Conservation (phyloP, 2,113 vertebrate genomes). For the Muntiacus reevesi region DNA sequence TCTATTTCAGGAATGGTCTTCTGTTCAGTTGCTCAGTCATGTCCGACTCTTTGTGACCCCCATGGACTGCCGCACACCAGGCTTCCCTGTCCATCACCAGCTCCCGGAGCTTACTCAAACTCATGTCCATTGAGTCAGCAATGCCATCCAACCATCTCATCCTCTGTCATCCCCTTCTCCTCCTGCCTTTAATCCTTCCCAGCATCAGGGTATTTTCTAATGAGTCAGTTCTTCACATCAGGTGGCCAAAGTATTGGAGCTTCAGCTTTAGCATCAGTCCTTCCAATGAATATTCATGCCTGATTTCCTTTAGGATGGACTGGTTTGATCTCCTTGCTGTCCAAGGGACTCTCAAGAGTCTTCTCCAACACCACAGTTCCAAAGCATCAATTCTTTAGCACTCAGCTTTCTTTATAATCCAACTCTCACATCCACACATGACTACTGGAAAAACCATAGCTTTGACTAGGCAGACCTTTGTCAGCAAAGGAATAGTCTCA, state of each 20-base stretch:
- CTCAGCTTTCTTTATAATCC: not conserved
- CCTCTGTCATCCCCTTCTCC: not conserved
- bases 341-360: not conserved
- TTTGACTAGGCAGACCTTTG: not conserved
- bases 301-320: not conserved
- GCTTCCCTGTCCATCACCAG: not conserved
- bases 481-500: not conserved
- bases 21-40: not conserved
- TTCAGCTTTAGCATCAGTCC: not conserved
- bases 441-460: not conserved
- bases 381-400: not conserved
- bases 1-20: not conserved
- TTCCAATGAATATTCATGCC: not conserved
- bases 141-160: not conserved
- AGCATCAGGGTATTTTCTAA: not conserved
- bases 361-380: not conserved
- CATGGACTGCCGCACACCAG: not conserved
- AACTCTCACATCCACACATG: not conserved
- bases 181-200: not conserved
- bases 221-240: not conserved
- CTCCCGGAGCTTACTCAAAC: not conserved
- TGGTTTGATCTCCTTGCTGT: not conserved
- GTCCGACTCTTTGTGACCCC: accelerated
- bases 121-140: not conserved
- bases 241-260: not conserved